Percentiles rank a stretch among this genome's conserved stretches.
Conservation (phyloP, 2,113 vertebrate species). For the Charadrius vociferus region DNA sequence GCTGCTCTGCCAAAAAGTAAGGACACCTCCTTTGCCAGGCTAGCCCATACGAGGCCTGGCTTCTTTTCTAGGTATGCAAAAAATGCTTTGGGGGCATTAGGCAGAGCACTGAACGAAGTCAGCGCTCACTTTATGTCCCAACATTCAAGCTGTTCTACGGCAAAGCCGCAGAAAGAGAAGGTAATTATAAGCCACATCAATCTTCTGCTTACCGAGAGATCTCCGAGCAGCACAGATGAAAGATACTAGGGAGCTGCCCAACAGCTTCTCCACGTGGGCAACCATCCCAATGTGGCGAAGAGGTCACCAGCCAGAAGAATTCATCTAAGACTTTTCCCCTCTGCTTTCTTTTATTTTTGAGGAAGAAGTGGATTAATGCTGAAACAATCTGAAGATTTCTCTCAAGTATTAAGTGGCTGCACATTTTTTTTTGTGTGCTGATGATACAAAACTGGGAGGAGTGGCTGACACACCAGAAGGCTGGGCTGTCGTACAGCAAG, state of each 20-base stretch:
- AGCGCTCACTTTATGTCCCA: not conserved
- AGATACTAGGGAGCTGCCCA: not conserved
- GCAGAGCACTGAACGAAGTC: not conserved
- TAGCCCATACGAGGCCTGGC: not conserved
- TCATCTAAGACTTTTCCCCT: not conserved
- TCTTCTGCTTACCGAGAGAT: not conserved
- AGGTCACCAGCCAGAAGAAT: not conserved
- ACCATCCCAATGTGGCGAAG: fast-evolving
- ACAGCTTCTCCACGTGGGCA: not conserved
- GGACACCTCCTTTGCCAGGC: not conserved
- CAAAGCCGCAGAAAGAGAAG: not conserved
- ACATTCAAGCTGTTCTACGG: not conserved
- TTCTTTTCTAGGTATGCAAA: not conserved
- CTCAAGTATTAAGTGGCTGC: not conserved
- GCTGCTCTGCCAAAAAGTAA: not conserved
- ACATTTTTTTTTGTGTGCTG: not conserved
- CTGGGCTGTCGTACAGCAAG: too few relatives aligned
- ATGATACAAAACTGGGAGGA: too few relatives aligned
- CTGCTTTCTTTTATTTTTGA: not conserved
- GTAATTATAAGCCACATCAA: not conserved
- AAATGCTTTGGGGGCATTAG: not conserved
- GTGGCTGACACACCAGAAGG: too few relatives aligned
- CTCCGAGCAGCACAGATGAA: not conserved
- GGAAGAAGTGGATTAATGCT: not conserved
- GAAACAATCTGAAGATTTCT: not conserved